Conservation (phyloP, 2,797 vertebrate species). For the Steatocranus sp. region DNA sequence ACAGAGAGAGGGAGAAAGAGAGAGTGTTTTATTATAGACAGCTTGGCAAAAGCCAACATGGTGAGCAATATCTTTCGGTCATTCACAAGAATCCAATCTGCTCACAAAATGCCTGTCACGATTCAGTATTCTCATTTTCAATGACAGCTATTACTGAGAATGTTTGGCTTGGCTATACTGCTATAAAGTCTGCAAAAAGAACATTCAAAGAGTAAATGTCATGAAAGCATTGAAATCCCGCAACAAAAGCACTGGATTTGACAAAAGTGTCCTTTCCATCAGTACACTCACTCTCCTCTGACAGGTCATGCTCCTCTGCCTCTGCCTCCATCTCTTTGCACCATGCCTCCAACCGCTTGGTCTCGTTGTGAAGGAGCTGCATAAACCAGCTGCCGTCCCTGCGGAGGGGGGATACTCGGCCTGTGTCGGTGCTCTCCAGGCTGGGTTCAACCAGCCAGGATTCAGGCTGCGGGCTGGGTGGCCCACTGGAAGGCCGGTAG, state of each 20-base stretch:
- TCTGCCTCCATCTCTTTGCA: slow-evolving; percentile 98
- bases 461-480: slow-evolving; percentile 83
- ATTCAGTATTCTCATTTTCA: slow-evolving; percentile 9
- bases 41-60: slow-evolving; percentile 18
- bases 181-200: background rate
- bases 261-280: slow-evolving; percentile 36
- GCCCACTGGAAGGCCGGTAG: slow-evolving; percentile 88
- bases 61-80: slow-evolving; percentile 18
- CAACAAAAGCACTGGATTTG: background rate
- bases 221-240: background rate
- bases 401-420: slow-evolving; percentile 86
- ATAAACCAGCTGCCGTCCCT: slow-evolving; percentile 96
- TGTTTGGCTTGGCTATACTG: background rate
- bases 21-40: slow-evolving; percentile 13
- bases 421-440: slow-evolving; percentile 76
- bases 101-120: background rate
- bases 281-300: slow-evolving; percentile 90
- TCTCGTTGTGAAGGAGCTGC: slow-evolving; percentile 95
- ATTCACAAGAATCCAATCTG: slow-evolving; percentile 30
- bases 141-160: slow-evolving; percentile 7
- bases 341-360: slow-evolving; percentile 94
- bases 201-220: background rate
- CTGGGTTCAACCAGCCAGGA: slow-evolving; percentile 84
- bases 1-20: background rate
- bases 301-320: slow-evolving; percentile 95